A percentile compares a stretch with the other conserved stretches of the same genome.
These are phyloP conservation scores for Stichodactyla mertensii DNA, from an alignment of 64 coral and sea anemone genomes.

Conservation along the genomic window DNA sequence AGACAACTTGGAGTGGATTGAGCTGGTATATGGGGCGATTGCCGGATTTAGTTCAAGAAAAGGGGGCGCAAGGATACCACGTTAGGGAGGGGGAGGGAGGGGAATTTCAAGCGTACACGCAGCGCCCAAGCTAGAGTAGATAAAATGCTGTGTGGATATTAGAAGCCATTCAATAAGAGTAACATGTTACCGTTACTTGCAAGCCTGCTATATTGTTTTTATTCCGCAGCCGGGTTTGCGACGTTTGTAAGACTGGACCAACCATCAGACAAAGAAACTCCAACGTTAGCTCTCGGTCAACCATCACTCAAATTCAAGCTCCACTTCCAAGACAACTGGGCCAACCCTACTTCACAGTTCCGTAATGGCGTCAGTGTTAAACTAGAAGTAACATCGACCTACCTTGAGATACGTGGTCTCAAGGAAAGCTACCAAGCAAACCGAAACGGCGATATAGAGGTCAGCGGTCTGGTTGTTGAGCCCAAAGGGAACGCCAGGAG, in stretches of 20 bases:
- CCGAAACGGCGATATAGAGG: conserved; percentile 61
- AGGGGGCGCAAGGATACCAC: no score
- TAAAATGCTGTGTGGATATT: no score
- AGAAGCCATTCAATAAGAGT: no score
- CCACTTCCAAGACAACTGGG: conserved; percentile 37
- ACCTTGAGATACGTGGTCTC: conserved; percentile 40
- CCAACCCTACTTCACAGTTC: conserved; percentile 57
- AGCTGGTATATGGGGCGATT: no score
- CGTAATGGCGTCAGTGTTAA: conserved; percentile 47
- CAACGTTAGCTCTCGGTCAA: conserved; percentile 47
- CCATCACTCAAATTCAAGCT: conserved; percentile 64
- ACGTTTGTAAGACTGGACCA: conserved; percentile 46
- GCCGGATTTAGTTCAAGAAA: no score
- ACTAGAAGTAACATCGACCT: conserved; percentile 44
- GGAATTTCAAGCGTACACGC: no score
- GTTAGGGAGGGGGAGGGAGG: no score
- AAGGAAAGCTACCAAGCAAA: conserved; percentile 58
- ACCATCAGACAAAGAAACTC: conserved; percentile 58
- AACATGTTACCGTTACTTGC: no score
- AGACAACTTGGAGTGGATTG: no score
- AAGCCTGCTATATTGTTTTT: not conserved
- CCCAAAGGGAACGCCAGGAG: conserved; percentile 34
- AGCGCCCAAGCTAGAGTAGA: no score
- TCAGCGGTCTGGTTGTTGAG: conserved; percentile 50
- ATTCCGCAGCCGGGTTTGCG: conserved; percentile 43